These are phyloP conservation scores for Esox niger DNA, from an alignment of 2,113 vertebrate species.

Conservation along the genomic window DNA sequence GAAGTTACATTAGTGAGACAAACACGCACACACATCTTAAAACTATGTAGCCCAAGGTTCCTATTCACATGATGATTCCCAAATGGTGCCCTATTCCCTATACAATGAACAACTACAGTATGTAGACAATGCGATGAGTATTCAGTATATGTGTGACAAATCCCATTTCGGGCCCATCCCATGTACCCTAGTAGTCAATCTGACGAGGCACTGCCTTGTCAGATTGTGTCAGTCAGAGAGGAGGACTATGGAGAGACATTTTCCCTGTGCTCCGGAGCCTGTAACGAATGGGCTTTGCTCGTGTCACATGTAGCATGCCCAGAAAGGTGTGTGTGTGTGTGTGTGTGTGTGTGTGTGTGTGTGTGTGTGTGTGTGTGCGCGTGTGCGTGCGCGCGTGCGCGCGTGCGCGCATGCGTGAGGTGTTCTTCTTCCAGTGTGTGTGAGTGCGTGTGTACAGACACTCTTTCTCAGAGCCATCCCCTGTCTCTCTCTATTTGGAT, in stretches of 20 bases:
- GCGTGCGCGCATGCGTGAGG: neutral
- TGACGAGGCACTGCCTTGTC: slow-evolving; percentile 47
- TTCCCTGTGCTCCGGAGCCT: neutral
- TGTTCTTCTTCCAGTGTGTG: slow-evolving; percentile 8
- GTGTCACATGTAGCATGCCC: slow-evolving; percentile 39
- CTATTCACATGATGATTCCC: too few species aligned
- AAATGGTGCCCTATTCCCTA: too few species aligned
- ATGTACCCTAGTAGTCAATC: slow-evolving; percentile 47
- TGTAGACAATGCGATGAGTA: slow-evolving; percentile 32
- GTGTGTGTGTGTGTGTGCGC: slow-evolving; percentile 12
- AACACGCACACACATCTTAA: neutral
- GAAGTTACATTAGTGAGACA: neutral
- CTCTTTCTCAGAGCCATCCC: slow-evolving; percentile 34
- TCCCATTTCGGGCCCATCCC: slow-evolving; percentile 35
- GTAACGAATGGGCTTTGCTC: slow-evolving; percentile 44
- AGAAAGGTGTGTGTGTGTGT: slow-evolving; percentile 15
- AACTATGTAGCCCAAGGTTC: too few species aligned
- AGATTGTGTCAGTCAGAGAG: slow-evolving; percentile 59
- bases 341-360: neutral
- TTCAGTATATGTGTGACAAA: slow-evolving; percentile 39
- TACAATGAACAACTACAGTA: neutral
- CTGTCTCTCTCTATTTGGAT: slow-evolving; percentile 39
- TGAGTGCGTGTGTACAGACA: slow-evolving; percentile 33
- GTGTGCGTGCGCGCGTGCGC: slow-evolving; percentile 3
- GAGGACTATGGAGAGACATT: slow-evolving; percentile 41